Percentiles rank a stretch among this genome's conserved stretches.
Conservation (phyloP, 2,888 invertebrate genomes). For the Synanthedon andrenaeformis region DNA sequence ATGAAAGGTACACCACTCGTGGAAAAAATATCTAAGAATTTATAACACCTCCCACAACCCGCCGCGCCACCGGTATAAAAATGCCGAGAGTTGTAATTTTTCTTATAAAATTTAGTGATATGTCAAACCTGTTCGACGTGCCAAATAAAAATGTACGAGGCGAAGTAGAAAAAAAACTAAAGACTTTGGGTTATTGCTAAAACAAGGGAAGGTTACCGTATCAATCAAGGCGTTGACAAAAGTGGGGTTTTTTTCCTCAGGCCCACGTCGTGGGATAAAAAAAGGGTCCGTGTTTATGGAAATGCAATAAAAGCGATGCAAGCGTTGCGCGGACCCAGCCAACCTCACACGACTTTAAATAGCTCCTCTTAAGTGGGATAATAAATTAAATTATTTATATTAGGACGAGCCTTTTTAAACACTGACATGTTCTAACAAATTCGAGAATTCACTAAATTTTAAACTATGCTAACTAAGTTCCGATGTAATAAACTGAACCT, state of each 20-base stretch:
- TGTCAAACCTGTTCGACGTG: slow-evolving; percentile 64
- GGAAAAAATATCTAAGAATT: slow-evolving; percentile 52
- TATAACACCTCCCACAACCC: slow-evolving; percentile 53
- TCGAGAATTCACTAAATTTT: neutral
- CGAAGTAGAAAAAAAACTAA: slow-evolving; percentile 36
- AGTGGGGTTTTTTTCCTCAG: slow-evolving; percentile 45
- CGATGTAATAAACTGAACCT: too few species aligned
- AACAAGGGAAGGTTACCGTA: slow-evolving; percentile 67
- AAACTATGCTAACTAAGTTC: neutral
- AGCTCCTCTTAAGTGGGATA: slow-evolving; percentile 13
- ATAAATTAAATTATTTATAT: neutral
- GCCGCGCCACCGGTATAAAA: slow-evolving; percentile 60
- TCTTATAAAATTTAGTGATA: slow-evolving; percentile 68
- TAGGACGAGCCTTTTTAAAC: neutral
- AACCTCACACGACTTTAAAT: slow-evolving; percentile 11
- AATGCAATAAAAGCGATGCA: slow-evolving; percentile 40
- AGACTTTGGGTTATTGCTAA: slow-evolving; percentile 62
- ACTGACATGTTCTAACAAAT: neutral
- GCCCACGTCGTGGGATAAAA: slow-evolving; percentile 44
- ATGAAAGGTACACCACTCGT: slow-evolving; percentile 39
- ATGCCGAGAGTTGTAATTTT: slow-evolving; percentile 61
- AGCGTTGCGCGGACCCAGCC: slow-evolving; percentile 26
- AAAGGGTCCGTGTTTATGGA: slow-evolving; percentile 62
- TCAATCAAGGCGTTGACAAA: slow-evolving; percentile 69
- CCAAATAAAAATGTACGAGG: slow-evolving; percentile 64